Evolutionary conservation across 92 coral and sea anemone species (phyloP), one percentile per base, ranked within the genome.

Genomic region (Zoanthus sansibaricus): DNA sequence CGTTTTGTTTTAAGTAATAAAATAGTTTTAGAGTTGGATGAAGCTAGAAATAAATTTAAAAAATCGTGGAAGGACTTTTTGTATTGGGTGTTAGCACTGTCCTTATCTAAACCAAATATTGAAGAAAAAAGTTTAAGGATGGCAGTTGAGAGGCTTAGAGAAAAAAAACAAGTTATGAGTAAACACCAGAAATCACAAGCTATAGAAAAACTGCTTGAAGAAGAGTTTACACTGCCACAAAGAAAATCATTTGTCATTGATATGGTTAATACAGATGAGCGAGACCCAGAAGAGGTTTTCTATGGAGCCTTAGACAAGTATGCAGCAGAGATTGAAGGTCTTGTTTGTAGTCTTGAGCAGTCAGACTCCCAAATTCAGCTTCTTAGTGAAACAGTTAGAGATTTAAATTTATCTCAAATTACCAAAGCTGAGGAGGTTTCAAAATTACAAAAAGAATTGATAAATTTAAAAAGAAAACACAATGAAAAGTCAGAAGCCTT

Each of bases 361-460:
- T 61, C 58, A 56, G 72, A 80, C 72, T 56, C 72, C 55, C 72
- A 80, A 70, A 54, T 80, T 62, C 72, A 80, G 48, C 52, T 21
- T 8, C 85, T 80, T 9, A 80, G 14, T 80, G 72, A 58, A 48
- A 31, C 54, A 61, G 74, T 80, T 32, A 80, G 72, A n/a, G 85
- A 80, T 13, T 70, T 61, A 21, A 80, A 47, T 58, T 30, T 31
- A 20, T 20, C 56, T 20, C 52, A 70, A 16, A 21, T 18, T 25
- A 80, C 4, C 72, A 80, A 59, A 80, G 55, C n/a, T 61, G 54
- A 58, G 18, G 51, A 80, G 45, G 56, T 72, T 72, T 46, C 71
- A 32, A 12, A 84, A 67, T 32, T 84, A 42, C 15, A 52, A 84
- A 70, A 84, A 51, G 67, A 84, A 6, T 59, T 66, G 52, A 15